These are phyloP conservation scores for Lonchura striata DNA, from an alignment of 2,113 vertebrate species.

Conservation along the genomic window DNA sequence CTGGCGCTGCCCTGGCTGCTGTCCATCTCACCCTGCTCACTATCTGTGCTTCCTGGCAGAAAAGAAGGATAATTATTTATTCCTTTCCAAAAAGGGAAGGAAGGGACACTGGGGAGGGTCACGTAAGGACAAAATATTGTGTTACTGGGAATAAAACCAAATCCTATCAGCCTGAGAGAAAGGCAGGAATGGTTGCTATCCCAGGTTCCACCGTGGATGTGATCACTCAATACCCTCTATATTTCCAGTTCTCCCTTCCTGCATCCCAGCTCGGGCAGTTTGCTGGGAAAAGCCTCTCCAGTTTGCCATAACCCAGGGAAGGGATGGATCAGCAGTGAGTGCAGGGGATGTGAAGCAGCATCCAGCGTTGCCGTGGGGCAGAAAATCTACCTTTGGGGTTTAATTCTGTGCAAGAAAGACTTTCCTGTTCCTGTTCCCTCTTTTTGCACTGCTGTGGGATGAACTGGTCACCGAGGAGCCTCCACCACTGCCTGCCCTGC, in stretches of 20 bases:
- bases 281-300: not conserved
- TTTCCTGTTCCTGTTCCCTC: not conserved
- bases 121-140: constrained; percentile 15
- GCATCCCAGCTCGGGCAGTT: not conserved
- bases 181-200: not conserved
- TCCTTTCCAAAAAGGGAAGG: constrained; percentile 21
- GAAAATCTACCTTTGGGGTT: not conserved
- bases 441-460: not conserved
- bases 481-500: not conserved
- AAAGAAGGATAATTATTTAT: constrained; percentile 26
- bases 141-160: not conserved
- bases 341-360: not conserved
- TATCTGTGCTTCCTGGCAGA: constrained; percentile 47
- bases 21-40: constrained; percentile 29
- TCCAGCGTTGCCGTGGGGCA: accelerated
- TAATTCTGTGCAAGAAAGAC: not conserved
- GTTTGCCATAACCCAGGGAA: accelerated
- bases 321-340: not conserved
- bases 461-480: not conserved
- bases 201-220: not conserved
- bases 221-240: not conserved
- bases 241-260: not conserved
- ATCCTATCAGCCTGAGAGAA: not conserved
- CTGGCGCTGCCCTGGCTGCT: constrained; percentile 45
- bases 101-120: not conserved